Conservation (phyloP, 1,140 invertebrate genomes). For the Nomia melanderi region DNA sequence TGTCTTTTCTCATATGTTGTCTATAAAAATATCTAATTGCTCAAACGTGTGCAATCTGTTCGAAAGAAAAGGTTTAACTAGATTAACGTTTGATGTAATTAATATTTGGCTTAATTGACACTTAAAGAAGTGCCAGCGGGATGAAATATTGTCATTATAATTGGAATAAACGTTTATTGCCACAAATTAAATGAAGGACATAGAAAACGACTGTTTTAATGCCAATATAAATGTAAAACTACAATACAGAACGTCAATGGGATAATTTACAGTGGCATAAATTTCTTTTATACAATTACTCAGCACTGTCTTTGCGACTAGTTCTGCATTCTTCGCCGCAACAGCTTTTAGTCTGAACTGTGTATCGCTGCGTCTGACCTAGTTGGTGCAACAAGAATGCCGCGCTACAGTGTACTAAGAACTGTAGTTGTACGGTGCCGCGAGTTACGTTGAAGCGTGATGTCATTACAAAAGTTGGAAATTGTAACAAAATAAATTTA, state of each 20-base stretch:
- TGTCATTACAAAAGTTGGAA: background rate
- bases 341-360: background rate
- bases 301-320: background rate
- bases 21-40: no score
- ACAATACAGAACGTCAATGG: background rate
- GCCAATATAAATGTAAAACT: background rate
- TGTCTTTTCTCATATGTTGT: no score
- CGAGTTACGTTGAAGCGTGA: background rate
- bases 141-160: no score
- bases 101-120: no score
- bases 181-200: background rate
- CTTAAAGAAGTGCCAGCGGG: no score
- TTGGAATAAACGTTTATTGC: background rate
- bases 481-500: conserved; percentile 17
- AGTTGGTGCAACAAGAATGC: background rate
- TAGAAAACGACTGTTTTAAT: background rate
- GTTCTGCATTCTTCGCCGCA: background rate
- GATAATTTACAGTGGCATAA: background rate
- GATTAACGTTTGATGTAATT: no score
- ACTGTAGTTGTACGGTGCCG: background rate
- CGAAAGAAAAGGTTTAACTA: no score
- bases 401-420: no score
- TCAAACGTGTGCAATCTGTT: no score
- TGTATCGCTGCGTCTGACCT: background rate
- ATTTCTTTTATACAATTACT: background rate